phyloP scores from a whole-genome alignment of 2,797 vertebrate genomes.

The Myotis daubentonii region DNA sequence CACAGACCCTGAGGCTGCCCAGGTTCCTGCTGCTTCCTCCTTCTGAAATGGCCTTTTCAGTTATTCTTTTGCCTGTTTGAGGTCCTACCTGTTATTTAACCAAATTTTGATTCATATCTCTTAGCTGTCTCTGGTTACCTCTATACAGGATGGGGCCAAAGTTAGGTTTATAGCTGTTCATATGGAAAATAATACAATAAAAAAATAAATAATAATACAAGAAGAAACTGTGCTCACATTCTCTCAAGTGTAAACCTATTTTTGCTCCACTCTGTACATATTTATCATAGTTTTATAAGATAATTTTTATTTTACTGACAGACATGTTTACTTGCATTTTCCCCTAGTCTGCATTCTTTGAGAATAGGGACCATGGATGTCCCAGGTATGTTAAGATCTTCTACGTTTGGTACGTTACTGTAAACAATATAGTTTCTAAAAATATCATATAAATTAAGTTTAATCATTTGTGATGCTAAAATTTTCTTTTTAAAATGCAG shows the following conservation, averaged over 20 bases:
- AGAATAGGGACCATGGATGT: not conserved
- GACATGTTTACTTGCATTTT: not conserved
- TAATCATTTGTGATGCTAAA: not conserved
- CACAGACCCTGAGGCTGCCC: rapidly evolving
- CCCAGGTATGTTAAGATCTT: not conserved
- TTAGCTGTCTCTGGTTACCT: not conserved
- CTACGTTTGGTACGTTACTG: not conserved
- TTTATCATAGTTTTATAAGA: not conserved
- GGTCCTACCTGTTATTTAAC: not conserved
- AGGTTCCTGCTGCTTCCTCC: not conserved
- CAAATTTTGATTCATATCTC: not conserved
- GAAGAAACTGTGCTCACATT: not conserved
- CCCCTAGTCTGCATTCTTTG: not conserved
- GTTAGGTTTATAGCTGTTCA: not conserved
- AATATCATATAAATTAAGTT: not conserved
- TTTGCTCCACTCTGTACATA: not conserved
- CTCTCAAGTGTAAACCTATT: not conserved
- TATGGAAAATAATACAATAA: not conserved
- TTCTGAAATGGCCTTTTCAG: not conserved
- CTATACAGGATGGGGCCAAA: not conserved
- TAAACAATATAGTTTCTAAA: not conserved
- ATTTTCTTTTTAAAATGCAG: not conserved
- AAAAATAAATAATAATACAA: not conserved
- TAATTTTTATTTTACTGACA: not conserved
- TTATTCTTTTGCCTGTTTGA: not conserved